Base-by-base conservation (phyloP, 2,797 vertebrate species). In the Chiloscyllium punctatum region DNA sequence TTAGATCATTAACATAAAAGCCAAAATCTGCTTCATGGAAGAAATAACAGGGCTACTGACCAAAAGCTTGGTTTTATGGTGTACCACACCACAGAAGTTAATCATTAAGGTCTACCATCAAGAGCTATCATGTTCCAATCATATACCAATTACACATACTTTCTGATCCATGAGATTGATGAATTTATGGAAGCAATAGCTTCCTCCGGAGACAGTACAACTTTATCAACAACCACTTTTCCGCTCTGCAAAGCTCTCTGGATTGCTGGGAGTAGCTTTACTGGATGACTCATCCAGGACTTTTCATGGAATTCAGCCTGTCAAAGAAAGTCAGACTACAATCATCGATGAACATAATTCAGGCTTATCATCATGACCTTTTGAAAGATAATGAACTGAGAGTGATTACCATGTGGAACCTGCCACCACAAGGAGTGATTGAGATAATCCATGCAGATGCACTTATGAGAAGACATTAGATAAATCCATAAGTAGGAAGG, bases 271-370 rank as follows among this genome's bases (percentile, higher is more conserved):
- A 95, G 16, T 8, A 95, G 0, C 42, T 86, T 95, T 33, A 8
- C 27, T 30, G 95, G 95, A 71, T 95, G 82, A 90, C 23, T 88
- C 18, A n/a, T 23, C 95, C 95, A 95, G 23, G 95, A 88, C 23
- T 88, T 95, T 74, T 95, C 95, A 68, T 4, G 62, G 37, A 95
- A 66, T 57, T 95, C 95, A 90, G 57, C 33, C 95, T 95, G 57
- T 7, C 25, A 74, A 84, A 69, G 42, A 25, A 91, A 68, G 57
- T 42, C 18, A 42, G 37, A 37, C 1, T 37, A 11, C 42, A 13
- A 9, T 92, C 23, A 42, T 37, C 21, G 33, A 82, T 82, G 15
- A 4, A 7, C 82, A 84, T 42, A 48, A 48, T 48, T 84, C 21
- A 84, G 37, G 7, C 1, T 84, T 7, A 0, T 7, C 23, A 7